Evolutionary conservation across 2,888 invertebrate genomes (phyloP), one percentile per base, ranked within the genome.

Genomic region (Glyphotaelius pellucidus): DNA sequence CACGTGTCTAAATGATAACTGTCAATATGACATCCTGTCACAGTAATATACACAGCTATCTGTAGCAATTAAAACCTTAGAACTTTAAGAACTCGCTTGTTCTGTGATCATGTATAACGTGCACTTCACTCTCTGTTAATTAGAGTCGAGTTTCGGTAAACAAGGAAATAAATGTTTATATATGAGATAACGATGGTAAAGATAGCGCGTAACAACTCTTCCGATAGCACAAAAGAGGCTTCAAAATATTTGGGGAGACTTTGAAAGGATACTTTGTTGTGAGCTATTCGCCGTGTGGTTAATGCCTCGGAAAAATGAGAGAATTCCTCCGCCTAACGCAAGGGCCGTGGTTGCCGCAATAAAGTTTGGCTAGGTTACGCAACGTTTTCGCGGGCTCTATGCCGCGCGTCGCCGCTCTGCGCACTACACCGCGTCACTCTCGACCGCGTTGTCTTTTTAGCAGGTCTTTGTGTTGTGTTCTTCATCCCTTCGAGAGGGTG

Each of bases 291-390:
- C 25, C 25, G 52, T 67, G 52, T 67, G 52, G 52, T 67, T 67
- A 67, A 67, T 67, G 52, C 52, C 25, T 19, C 25, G 52, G 52
- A 67, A 67, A 67, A 67, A 67, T 19, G 52, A 67, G 52, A 67
- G 25, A 19, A 67, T 67, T 67, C 52, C 52, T 67, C 52, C 52
- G 52, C 52, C 52, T 25, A 67, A 25, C 80, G 87, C 52, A 86
- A 31, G 87, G 87, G 87, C 87, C 52, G 52, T 12, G 90, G 80
- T 30, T 92, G 87, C 87, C 92, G 92, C 90, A 89, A 90, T 90
- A 92, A 92, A 92, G 90, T 92, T 92, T 92, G 86, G 84, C 79
- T 32, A 81, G 80, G 92, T 92, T 92, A 92, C 92, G 92, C 92
- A 92, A 92, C 89, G 80, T 89, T 92, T 92, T 90, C 84, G 92